Evolutionary conservation across 2,888 invertebrate genomes (phyloP).

Genomic region (Urechis unicinctus): DNA sequence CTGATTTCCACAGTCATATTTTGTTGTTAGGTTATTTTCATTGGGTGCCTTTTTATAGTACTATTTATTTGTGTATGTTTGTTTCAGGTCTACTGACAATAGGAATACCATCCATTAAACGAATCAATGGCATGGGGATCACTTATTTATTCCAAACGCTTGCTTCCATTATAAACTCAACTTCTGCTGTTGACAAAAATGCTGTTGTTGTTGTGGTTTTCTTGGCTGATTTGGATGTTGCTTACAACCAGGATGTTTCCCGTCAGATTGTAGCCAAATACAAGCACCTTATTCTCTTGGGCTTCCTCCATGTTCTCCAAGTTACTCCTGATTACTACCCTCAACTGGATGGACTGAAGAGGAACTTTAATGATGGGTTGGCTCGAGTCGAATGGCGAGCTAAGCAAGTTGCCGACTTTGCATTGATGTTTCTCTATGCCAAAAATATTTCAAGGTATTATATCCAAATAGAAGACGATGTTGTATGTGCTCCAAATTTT

Average conservation of each 20-base stretch:
- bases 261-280: slow-evolving; percentile 21
- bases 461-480: slow-evolving; percentile 45
- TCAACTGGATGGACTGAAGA: slow-evolving; percentile 23
- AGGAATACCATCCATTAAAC: slow-evolving; percentile 48
- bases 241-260: slow-evolving; percentile 23
- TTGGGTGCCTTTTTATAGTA: too few species aligned
- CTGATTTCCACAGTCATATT: too few species aligned
- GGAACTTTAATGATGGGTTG: slow-evolving; percentile 42
- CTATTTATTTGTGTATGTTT: slow-evolving; percentile 1
- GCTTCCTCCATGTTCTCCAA: slow-evolving; percentile 44
- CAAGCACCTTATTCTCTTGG: slow-evolving; percentile 29
- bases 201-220: slow-evolving; percentile 44
- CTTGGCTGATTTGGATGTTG: slow-evolving; percentile 42
- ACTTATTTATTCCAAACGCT: slow-evolving; percentile 45
- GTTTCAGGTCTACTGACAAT: slow-evolving; percentile 44
- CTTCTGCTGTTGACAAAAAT: slow-evolving; percentile 30
- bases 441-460: slow-evolving; percentile 38
- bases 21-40: too few species aligned
- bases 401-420: slow-evolving; percentile 38
- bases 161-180: slow-evolving; percentile 41
- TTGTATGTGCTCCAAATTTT: slow-evolving; percentile 32
- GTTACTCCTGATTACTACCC: slow-evolving; percentile 32
- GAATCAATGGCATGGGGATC: slow-evolving; percentile 31
- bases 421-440: slow-evolving; percentile 35
- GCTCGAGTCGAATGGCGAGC: slow-evolving; percentile 43